Conservation (phyloP, 2,888 invertebrate species). For the Chloroclystis v-ata region DNA sequence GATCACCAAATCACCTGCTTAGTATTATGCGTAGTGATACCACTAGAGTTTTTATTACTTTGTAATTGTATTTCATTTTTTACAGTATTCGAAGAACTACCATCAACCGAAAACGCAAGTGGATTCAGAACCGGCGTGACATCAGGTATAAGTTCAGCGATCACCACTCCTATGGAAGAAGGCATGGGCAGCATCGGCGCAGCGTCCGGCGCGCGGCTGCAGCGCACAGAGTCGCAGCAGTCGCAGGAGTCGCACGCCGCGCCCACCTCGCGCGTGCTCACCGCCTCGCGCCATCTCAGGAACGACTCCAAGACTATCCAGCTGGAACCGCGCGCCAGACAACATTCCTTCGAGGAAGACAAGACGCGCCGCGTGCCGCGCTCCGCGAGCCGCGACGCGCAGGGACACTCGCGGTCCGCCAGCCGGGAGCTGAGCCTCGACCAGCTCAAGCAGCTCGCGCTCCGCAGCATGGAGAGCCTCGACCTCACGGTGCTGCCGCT, state of each 20-base stretch:
- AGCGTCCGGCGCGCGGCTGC: conserved; percentile 39
- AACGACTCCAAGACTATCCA: conserved; percentile 82
- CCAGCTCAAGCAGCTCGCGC: conserved; percentile 65
- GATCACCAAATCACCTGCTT: no score
- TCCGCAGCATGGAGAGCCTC: conserved; percentile 69
- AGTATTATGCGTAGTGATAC: no score
- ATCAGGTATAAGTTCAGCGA: conserved; percentile 62
- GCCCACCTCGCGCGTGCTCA: conserved; percentile 63
- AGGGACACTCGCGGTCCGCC: conserved; percentile 71
- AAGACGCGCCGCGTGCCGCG: conserved; percentile 39
- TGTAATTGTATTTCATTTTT: conserved; percentile 9
- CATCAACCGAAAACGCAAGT: conserved; percentile 74
- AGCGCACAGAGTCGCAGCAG: conserved; percentile 66
- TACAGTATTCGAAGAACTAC: conserved; percentile 87
- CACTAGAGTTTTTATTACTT: no score
- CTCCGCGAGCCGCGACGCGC: conserved; percentile 68
- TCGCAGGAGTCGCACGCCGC: conserved; percentile 53
- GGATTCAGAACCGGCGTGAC: conserved; percentile 63
- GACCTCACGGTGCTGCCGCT: conserved; percentile 63
- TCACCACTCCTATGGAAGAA: conserved; percentile 57
- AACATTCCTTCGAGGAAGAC: conserved; percentile 53
- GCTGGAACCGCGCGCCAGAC: conserved; percentile 76
- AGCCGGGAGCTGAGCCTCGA: conserved; percentile 73
- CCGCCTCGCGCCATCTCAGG: conserved; percentile 76
- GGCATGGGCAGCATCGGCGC: conserved; percentile 23